Evolutionary conservation across 2,888 invertebrate species (phyloP), one percentile per base, ranked within the genome.

Genomic region (Smittia aterrima): DNA sequence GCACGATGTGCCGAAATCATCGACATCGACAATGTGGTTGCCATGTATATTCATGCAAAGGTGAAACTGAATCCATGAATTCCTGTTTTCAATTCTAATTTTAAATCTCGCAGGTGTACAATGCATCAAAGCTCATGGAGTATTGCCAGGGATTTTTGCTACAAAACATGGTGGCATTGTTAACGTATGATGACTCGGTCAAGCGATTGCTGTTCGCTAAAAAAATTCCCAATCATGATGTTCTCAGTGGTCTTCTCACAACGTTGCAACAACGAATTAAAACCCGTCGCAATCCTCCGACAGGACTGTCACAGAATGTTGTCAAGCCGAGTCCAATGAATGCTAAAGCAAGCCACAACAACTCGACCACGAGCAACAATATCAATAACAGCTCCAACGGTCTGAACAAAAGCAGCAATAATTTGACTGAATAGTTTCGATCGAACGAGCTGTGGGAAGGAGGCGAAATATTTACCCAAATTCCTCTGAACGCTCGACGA

Each of bases 21-120:
- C 16, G 92, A 93, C 79, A 86, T 93, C 76, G 93, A 95, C 79
- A 95, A 95, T 81, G 91, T 95, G 66, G 94, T 95, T 66, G 93
- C 94, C 18, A 92, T 95, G 86, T 96, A 95, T 79, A 95, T 95
- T 79, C 95, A 95, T 81, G 95, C 95, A 66, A 95, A 95, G 90
- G 93, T 92, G 82, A 20, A 24, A 32, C 9, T 32, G 32, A 32
- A 32, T 32, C 11, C 47, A 27, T 9, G 24, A 66, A 53, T 7
- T 18, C 6, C 9, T 53, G n/a, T 7, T 53, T 32, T 16, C 66
- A 22, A 24, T 66, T 66, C 4, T 66, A 18, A 62, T 16, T 66
- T 20, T 70, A 70, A 68, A 32, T n/a, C 4, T 75, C 80, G 16
- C 79, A 92, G 92, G 93, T 95, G 18, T 95, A 95, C 80, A 93